Conservation (phyloP, 2,113 vertebrate genomes). For the western clawed frog (Xenopus tropicalis) region DNA sequence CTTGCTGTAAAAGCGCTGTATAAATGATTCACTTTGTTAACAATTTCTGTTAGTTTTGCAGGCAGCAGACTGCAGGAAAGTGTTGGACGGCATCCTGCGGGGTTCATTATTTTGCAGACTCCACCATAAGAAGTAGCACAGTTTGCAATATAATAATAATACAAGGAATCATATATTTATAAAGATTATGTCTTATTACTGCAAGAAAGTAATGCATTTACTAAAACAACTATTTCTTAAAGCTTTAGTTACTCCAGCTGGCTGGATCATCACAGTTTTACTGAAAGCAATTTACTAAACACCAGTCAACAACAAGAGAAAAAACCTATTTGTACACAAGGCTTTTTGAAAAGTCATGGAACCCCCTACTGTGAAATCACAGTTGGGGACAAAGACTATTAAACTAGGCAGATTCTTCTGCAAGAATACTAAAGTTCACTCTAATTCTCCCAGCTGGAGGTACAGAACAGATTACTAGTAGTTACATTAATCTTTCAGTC, state of each 20-base stretch:
- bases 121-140: no score
- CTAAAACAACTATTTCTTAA: not conserved
- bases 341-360: constrained; percentile 28
- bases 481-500: no score
- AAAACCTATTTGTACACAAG: constrained; percentile 35
- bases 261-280: not conserved
- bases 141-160: no score
- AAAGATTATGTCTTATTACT: no score
- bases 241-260: not conserved
- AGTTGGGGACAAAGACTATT: constrained; percentile 34
- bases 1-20: no score
- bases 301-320: constrained; percentile 29
- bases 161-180: no score
- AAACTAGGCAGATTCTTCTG: constrained; percentile 28
- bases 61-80: no score
- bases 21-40: no score
- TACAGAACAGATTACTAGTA: constrained; percentile 20
- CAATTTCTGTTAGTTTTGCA: no score
- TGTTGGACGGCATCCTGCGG: no score
- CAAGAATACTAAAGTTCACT: constrained; percentile 36
- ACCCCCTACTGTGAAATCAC: constrained; percentile 32
- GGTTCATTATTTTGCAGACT: no score
- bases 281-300: constrained; percentile 39
- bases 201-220: no score
- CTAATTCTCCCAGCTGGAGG: constrained; percentile 25